These are phyloP conservation scores for Phenganax subtilis DNA, from an alignment of 92 coral and sea anemone species.

Conservation along the genomic window DNA sequence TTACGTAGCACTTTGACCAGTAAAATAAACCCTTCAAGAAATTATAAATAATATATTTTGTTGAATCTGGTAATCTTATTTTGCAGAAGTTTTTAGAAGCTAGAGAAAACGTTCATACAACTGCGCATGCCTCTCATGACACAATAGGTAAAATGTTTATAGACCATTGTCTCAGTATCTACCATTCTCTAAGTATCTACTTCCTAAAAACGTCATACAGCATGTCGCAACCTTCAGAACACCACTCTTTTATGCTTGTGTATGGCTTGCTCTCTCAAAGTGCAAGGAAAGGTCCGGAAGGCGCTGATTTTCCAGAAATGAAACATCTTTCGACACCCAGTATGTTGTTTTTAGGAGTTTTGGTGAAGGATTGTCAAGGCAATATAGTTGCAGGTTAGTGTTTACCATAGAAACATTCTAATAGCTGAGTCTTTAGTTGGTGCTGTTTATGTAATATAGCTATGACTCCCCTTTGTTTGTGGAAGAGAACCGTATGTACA, in stretches of 20 bases:
- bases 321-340: background rate
- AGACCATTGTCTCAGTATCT: background rate
- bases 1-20: too few species aligned
- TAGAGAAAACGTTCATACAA: background rate
- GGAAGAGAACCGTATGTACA: too few species aligned
- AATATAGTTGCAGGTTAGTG: constrained; percentile 18
- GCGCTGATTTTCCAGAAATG: background rate
- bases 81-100: constrained; percentile 20
- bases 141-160: constrained; percentile 16
- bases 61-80: background rate
- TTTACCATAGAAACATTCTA: too few species aligned
- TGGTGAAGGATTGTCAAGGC: constrained; percentile 17
- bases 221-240: too few species aligned
- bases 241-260: too few species aligned
- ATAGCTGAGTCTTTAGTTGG: too few species aligned
- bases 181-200: background rate
- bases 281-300: background rate
- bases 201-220: background rate
- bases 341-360: constrained; percentile 20
- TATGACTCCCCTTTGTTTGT: too few species aligned
- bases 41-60: background rate
- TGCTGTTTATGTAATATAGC: too few species aligned
- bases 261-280: background rate
- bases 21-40: background rate
- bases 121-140: constrained; percentile 3